Percentiles rank a stretch among this genome's conserved stretches.
These are phyloP conservation scores for Micromesistius poutassou DNA, from an alignment of 2,797 vertebrate species.

Conservation along the genomic window DNA sequence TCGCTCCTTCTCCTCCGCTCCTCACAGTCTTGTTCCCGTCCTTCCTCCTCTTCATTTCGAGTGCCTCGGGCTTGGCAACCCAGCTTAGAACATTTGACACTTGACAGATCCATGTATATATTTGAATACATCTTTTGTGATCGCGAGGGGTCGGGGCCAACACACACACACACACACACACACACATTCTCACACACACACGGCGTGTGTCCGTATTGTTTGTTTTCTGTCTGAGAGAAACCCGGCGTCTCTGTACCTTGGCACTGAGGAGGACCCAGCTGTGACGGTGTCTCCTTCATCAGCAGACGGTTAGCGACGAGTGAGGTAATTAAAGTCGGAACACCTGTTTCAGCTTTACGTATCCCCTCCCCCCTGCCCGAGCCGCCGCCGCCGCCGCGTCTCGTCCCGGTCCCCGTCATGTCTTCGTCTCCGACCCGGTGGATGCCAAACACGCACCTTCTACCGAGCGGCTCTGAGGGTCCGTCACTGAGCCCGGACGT, in stretches of 20 bases:
- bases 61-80: slow-evolving; percentile 34
- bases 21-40: background rate
- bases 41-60: slow-evolving; percentile 29
- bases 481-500: too few relatives aligned
- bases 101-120: slow-evolving; percentile 63
- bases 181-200: background rate
- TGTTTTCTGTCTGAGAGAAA: slow-evolving; percentile 17
- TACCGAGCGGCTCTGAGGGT: background rate
- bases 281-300: slow-evolving; percentile 57
- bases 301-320: slow-evolving; percentile 55
- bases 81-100: slow-evolving; percentile 62
- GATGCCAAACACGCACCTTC: background rate
- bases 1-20: background rate
- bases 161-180: background rate
- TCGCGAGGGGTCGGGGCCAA: background rate
- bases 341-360: slow-evolving; percentile 50
- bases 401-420: background rate
- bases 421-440: background rate
- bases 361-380: slow-evolving; percentile 55
- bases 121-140: slow-evolving; percentile 56
- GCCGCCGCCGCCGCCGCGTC: slow-evolving; percentile 23
- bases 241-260: slow-evolving; percentile 27
- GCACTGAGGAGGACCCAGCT: slow-evolving; percentile 64
- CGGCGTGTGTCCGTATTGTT: background rate
- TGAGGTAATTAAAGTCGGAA: slow-evolving; percentile 66